Base-by-base conservation (phyloP, 2,797 vertebrate species). In the Babyrousa celebensis region DNA sequence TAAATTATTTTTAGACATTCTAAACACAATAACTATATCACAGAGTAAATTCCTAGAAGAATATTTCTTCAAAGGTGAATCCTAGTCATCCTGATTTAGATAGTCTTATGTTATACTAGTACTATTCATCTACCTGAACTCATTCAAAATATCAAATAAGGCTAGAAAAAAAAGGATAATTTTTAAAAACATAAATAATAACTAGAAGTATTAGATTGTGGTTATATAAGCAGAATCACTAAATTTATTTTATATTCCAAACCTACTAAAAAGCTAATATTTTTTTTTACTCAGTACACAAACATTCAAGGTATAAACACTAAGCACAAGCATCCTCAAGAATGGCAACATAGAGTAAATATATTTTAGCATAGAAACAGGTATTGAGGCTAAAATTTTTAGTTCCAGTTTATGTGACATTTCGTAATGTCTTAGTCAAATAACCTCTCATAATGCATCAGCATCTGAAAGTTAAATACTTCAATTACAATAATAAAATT, bases 1-100 rank as follows among this genome's bases (percentile, higher is more conserved):
- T 68, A 75, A 77, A n/a, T 90, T 84, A 94, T 83, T 96, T 97
- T 97, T 85, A 89, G 48, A 80, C n/a, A 83, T 80, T 62, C 86
- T 90, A 29, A 36, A 36, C 36, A 36, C 3, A 36, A 36, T 36
- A 36, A 88, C 0, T 17, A 23, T 18, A 68, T 52, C 6, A 48
- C 8, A 36, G 0, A n/a, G 12, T 20, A 43, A n/a, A 25, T n/a
- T 12, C 2, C 48, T 40, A 71, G 5, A 48, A 67, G 43, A 40
- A 23, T 27, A 25, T 48, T 77, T 67, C 62, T 43, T 62, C 16
- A 16, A 25, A 21, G 36, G 12, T 36, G 27, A 70, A 32, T 65
- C 18, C 16, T n/a, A 12, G 2, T 36, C 2, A 65, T 29, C 11
- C 15, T 80, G 72, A 67, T 67, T 85, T 20, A 72, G 16, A 60